These are phyloP conservation scores for Sylvia atricapilla DNA, from an alignment of 2,113 vertebrate species.

Conservation along the genomic window DNA sequence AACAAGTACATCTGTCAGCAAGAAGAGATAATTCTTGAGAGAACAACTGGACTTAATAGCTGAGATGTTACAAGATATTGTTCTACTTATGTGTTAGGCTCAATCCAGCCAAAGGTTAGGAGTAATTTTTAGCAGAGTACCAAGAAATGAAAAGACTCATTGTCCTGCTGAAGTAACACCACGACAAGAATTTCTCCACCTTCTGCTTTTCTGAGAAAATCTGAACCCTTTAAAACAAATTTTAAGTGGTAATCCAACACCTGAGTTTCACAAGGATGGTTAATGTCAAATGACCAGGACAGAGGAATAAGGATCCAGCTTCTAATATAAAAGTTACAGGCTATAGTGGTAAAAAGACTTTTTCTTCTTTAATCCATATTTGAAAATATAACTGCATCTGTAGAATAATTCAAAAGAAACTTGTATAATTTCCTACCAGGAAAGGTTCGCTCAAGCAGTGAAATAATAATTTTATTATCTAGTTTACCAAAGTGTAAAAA, in stretches of 20 bases:
- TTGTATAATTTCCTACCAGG: neutral
- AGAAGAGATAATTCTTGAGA: neutral
- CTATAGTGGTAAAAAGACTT: neutral
- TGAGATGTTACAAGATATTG: neutral
- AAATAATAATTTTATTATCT: neutral
- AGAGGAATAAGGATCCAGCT: neutral
- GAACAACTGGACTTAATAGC: neutral
- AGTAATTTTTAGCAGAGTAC: neutral
- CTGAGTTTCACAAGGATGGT: neutral
- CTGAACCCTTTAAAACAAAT: neutral
- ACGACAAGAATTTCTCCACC: neutral
- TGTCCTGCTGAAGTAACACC: neutral
- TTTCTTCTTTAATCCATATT: neutral
- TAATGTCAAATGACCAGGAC: neutral
- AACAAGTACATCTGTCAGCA: neutral
- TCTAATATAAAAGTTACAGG: neutral
- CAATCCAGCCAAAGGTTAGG: neutral
- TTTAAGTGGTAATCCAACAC: neutral
- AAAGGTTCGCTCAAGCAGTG: neutral
- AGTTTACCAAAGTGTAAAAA: neutral
- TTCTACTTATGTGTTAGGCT: neutral
- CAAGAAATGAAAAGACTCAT: neutral
- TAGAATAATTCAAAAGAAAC: neutral
- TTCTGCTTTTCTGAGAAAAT: neutral
- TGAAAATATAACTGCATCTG: neutral